Conservation (phyloP, 2,888 invertebrate genomes). For the Strigamia transsilvanica region DNA sequence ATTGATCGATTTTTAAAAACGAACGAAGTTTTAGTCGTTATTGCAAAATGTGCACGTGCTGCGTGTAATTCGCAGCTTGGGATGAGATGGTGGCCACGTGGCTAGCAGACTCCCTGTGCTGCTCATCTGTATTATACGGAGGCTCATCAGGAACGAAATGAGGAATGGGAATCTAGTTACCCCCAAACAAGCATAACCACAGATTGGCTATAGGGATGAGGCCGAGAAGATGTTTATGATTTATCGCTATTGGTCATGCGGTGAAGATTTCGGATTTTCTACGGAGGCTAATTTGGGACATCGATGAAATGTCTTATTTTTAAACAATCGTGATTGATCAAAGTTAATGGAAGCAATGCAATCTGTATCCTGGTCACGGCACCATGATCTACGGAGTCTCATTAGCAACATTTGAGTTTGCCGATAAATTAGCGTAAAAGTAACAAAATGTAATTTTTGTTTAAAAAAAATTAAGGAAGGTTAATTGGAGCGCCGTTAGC, state of each 20-base stretch:
- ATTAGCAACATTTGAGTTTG: too few species aligned
- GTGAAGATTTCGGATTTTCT: too few species aligned
- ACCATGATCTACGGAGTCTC: too few species aligned
- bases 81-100: background rate
- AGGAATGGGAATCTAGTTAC: background rate
- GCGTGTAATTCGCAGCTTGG: background rate
- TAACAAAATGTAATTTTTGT: too few species aligned
- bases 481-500: background rate
- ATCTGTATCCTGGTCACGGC: too few species aligned
- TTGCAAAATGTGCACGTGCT: background rate
- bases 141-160: slow-evolving; percentile 2
- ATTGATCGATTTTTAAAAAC: background rate
- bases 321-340: background rate
- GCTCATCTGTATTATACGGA: background rate
- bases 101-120: background rate
- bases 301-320: too few species aligned
- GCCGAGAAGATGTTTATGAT: background rate
- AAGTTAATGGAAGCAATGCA: background rate
- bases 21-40: background rate
- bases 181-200: background rate
- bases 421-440: too few species aligned
- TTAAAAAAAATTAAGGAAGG: too few species aligned
- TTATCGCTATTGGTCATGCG: too few species aligned
- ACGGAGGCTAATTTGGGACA: too few species aligned
- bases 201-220: background rate